Percentiles rank a stretch among this genome's conserved stretches.
Conservation (phyloP, 2,797 vertebrate genomes). For the Hippopotamyrus pictus region DNA sequence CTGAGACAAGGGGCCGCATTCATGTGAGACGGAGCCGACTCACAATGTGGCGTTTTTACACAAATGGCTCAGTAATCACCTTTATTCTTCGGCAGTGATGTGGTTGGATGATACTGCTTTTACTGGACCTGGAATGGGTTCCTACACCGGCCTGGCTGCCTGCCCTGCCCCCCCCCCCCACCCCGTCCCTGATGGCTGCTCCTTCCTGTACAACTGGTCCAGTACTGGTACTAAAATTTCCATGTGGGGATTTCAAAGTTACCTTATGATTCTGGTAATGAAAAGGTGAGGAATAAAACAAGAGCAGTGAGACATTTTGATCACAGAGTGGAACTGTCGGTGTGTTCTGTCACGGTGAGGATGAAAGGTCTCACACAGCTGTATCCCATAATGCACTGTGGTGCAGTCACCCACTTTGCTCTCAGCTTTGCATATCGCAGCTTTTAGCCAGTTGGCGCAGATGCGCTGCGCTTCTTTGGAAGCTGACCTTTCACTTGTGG, state of each 20-base stretch:
- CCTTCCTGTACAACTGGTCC: background rate
- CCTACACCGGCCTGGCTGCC: background rate
- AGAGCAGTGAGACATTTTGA: background rate
- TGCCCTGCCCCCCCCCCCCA: background rate
- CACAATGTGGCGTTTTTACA: background rate
- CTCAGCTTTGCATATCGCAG: background rate
- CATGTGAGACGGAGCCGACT: background rate
- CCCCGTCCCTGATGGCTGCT: background rate
- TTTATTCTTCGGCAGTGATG: background rate
- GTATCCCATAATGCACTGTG: background rate
- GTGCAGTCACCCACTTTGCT: background rate
- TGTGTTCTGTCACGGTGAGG: background rate
- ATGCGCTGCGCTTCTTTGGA: background rate
- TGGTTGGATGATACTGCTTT: background rate
- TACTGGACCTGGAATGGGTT: background rate
- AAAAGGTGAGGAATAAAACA: background rate
- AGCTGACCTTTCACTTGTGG: background rate
- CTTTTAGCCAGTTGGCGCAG: background rate
- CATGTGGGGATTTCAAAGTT: background rate
- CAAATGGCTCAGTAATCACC: background rate
- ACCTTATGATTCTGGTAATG: background rate
- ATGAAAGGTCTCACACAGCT: background rate
- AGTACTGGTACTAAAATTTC: background rate
- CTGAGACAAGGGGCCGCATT: constrained; percentile 13
- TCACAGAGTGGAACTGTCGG: background rate